Base-by-base conservation (phyloP, 2,888 invertebrate species). In the Drosophila villosipedis region DNA sequence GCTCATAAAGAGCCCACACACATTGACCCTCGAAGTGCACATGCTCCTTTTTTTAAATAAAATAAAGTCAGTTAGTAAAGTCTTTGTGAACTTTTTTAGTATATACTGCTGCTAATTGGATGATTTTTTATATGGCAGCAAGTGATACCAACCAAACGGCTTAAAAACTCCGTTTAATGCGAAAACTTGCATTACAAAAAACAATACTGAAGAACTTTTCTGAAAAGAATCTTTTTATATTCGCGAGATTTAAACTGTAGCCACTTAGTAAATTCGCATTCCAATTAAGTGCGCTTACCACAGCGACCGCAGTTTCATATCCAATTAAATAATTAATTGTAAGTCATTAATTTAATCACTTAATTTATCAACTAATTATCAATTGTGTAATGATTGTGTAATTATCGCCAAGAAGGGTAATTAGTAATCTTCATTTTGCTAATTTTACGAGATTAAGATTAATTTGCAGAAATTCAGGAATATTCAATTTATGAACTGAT, bases 41-140 rank as follows among this genome's bases (percentile, higher is more conserved):
- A 30, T 39, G 54, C 22, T 30, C n/a, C 47, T 25, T 10, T 28
- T 54, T 31, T 14, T 16, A 7, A 19, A 6, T 47, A 22, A 25
- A 47, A 14, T 12, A 12, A 31, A 31, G 47, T 31, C 31, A 31
- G 31, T 31, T 31, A 31, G 31, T 2, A 9, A 31, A 31, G 31
- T 31, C 37, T 54, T 57, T 60, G 49, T 47, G 22, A n/a, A 9
- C 10, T 33, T 53, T 12, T 31, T 28, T 43, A 30, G 41, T 10
- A 28, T 28, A 50, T 25, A 53, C 43, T 6, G 16, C 52, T 37
- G 54, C 73, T 78, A 76, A 76, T 76, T 78, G 78, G 65, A n/a
- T 10, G 39, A 25, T 68, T 54, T 54, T 50, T 47, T 67, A 30
- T 16, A 33, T 47, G 14, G 47, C 14, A 22, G 47, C 43, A 9